phyloP scores from a whole-genome alignment of 2,888 invertebrate genomes.

The Patella pellucida region DNA sequence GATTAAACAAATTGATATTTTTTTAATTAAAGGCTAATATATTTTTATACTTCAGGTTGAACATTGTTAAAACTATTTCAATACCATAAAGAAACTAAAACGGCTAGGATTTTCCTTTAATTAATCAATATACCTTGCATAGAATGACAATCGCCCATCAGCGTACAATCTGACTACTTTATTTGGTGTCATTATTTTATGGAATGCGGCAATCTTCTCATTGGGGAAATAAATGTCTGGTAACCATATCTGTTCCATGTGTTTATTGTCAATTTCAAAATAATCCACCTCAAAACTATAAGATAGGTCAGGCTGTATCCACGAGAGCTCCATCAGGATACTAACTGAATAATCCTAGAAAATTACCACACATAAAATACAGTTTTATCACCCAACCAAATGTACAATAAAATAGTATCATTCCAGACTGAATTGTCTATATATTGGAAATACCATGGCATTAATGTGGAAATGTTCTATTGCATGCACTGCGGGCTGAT shows the following conservation, averaged over 20 bases:
- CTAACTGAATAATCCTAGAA: slow-evolving; percentile 34
- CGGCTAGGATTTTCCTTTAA: too few species aligned
- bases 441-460: too few species aligned
- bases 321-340: slow-evolving; percentile 30
- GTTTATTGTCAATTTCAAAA: slow-evolving; percentile 81
- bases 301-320: slow-evolving; percentile 24
- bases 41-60: too few species aligned
- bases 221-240: slow-evolving; percentile 98
- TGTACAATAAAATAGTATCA: too few species aligned
- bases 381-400: too few species aligned
- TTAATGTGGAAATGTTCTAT: too few species aligned
- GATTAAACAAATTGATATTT: too few species aligned
- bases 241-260: slow-evolving; percentile 92
- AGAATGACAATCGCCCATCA: slow-evolving; percentile 94
- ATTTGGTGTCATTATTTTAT: slow-evolving; percentile 98
- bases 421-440: too few species aligned
- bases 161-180: slow-evolving; percentile 97
- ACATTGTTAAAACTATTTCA: too few species aligned
- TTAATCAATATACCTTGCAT: slow-evolving; percentile 81
- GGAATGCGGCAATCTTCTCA: slow-evolving; percentile 94
- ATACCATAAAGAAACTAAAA: too few species aligned
- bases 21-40: too few species aligned
- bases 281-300: slow-evolving; percentile 70
- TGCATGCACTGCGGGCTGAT: too few species aligned
- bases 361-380: background rate